Evolutionary conservation across 2,888 invertebrate species (phyloP).

Genomic region (Diaperis boleti): DNA sequence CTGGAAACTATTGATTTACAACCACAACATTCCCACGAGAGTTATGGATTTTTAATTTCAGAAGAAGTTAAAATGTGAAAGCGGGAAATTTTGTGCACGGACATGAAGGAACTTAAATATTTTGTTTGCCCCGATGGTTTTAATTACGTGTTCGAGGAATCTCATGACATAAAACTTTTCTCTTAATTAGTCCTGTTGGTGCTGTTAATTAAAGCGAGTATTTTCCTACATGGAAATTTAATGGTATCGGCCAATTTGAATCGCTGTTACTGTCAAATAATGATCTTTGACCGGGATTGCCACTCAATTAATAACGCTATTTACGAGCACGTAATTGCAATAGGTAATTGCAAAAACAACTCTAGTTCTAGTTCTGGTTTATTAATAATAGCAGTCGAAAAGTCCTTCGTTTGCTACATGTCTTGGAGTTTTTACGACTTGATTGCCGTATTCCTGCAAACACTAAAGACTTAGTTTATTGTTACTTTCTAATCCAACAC

Average conservation of each 20-base stretch:
- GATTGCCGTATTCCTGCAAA: not conserved
- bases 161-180: slow-evolving; percentile 24
- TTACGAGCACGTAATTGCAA: slow-evolving; percentile 26
- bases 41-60: slow-evolving; percentile 34
- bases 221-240: slow-evolving; percentile 22
- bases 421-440: not conserved
- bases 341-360: slow-evolving; percentile 31
- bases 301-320: slow-evolving; percentile 26
- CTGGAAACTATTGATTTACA: slow-evolving; percentile 32
- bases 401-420: slow-evolving; percentile 20
- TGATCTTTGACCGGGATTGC: slow-evolving; percentile 32
- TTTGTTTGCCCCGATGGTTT: not conserved
- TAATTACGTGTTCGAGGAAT: slow-evolving; percentile 21
- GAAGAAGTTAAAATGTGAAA: not conserved
- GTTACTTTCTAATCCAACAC: slow-evolving; percentile 30
- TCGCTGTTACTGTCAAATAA: slow-evolving; percentile 15
- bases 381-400: slow-evolving; percentile 27
- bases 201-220: slow-evolving; percentile 13
- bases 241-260: slow-evolving; percentile 23
- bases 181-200: slow-evolving; percentile 12
- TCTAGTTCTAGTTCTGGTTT: slow-evolving; percentile 23
- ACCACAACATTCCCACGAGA: slow-evolving; percentile 32
- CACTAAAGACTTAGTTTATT: slow-evolving; percentile 13
- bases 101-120: not conserved
- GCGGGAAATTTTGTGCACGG: not conserved